Percentiles rank a stretch among this genome's conserved stretches.
phyloP scores from a whole-genome alignment of 2,888 invertebrate species.

The Dinocampus coccinellae region DNA sequence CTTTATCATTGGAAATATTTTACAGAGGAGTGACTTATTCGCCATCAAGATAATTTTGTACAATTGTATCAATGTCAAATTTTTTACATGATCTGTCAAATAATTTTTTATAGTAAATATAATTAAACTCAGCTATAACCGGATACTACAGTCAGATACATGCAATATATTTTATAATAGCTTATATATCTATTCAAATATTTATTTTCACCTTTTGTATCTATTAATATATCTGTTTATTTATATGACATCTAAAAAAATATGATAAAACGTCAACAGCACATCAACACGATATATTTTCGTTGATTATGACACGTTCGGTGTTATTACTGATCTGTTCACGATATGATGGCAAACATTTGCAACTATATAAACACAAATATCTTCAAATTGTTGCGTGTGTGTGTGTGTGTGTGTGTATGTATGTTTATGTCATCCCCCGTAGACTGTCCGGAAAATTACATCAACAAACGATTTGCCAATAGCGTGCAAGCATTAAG shows the following conservation, averaged over 20 bases:
- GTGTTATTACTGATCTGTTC: not conserved
- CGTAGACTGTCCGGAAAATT: slow-evolving; percentile 16
- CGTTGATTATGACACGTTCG: not conserved
- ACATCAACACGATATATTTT: slow-evolving; percentile 1
- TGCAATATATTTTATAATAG: too few relatives aligned
- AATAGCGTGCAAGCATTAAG: slow-evolving; percentile 37
- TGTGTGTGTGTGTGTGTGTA: not conserved
- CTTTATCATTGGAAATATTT: not conserved
- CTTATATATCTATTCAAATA: too few relatives aligned
- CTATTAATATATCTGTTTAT: too few relatives aligned
- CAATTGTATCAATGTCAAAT: too few relatives aligned
- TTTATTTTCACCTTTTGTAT: too few relatives aligned
- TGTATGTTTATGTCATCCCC: slow-evolving; percentile 24
- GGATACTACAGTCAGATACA: too few relatives aligned
- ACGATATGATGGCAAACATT: slow-evolving; percentile 2
- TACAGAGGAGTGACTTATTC: not conserved
- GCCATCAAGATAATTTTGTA: not conserved
- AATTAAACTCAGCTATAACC: too few relatives aligned
- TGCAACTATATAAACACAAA: too few relatives aligned
- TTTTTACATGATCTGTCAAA: not conserved
- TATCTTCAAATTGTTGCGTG: not conserved
- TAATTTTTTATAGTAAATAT: not conserved
- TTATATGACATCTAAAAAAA: not conserved
- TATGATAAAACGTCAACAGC: not conserved
- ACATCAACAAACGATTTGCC: slow-evolving; percentile 30